Percentiles rank a stretch among this genome's conserved stretches.
Evolutionary conservation across 1,140 invertebrate genomes (phyloP).

Genomic region (Cotesia vestalis): DNA sequence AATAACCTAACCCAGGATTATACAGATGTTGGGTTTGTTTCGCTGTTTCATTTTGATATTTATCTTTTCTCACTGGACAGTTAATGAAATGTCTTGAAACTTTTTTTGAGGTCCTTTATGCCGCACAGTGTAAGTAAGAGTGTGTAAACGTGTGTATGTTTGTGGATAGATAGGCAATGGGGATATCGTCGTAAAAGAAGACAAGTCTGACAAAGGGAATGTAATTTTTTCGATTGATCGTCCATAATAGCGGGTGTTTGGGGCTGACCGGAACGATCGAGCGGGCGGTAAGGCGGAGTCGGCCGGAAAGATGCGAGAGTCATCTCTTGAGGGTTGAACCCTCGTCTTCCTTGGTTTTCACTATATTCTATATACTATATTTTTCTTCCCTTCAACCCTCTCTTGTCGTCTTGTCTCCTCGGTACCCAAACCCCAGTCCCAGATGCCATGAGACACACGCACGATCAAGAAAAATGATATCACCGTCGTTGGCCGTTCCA

Average conservation of each 20-base stretch:
- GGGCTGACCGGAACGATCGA: conserved; percentile 52
- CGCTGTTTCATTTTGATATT: too few species aligned
- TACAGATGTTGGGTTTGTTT: not conserved
- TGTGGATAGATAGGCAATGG: not conserved
- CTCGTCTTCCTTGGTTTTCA: conserved; percentile 36
- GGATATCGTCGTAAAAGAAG: not conserved
- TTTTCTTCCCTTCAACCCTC: not conserved
- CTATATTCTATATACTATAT: not conserved
- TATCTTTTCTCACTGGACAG: too few species aligned
- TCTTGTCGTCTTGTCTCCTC: conserved; percentile 24
- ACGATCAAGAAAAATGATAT: conserved; percentile 63
- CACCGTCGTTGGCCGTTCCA: conserved; percentile 39
- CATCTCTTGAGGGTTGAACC: conserved; percentile 54
- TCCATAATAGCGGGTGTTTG: conserved; percentile 57
- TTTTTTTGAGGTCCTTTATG: not conserved
- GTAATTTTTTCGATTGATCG: conserved; percentile 59
- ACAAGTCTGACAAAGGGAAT: not conserved
- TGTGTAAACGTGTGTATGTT: not conserved
- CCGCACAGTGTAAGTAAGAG: not conserved
- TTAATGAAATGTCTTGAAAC: too few species aligned
- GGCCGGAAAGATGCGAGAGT: conserved; percentile 55
- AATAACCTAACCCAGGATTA: conserved; percentile 15
- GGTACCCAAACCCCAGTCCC: conserved; percentile 6
- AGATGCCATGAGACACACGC: conserved; percentile 33
- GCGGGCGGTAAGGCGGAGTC: conserved; percentile 52